Conservation (phyloP, 2,888 invertebrate species). For the Thumatha senex region DNA sequence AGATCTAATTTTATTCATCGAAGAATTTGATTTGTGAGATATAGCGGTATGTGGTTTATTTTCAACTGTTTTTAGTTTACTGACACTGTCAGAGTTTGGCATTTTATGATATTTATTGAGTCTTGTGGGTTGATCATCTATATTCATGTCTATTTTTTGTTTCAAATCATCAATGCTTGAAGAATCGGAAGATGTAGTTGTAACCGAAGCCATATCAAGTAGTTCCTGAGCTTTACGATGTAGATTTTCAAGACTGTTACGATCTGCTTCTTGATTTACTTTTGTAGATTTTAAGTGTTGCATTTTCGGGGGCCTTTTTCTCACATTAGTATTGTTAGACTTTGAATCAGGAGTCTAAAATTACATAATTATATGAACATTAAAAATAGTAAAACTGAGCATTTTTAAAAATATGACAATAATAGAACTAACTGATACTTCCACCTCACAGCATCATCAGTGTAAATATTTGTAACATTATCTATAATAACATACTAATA, state of each 20-base stretch:
- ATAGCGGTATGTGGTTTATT: background rate
- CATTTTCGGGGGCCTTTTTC: conserved; percentile 22
- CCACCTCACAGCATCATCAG: too few relatives aligned
- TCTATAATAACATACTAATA: background rate
- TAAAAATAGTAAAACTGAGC: too few relatives aligned
- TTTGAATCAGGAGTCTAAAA: conserved; percentile 27
- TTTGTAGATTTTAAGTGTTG: conserved; percentile 31
- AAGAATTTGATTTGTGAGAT: conserved; percentile 1
- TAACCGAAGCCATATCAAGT: conserved; percentile 58
- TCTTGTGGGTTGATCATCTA: conserved; percentile 2
- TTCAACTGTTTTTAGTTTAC: conserved; percentile 11
- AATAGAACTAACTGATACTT: too few relatives aligned
- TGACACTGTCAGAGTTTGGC: background rate
- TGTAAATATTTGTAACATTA: too few relatives aligned
- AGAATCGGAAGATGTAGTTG: conserved; percentile 62
- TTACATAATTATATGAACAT: background rate
- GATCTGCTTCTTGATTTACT: conserved; percentile 42
- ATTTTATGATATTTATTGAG: conserved; percentile 6
- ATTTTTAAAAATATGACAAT: too few relatives aligned
- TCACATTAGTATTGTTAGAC: conserved; percentile 5
- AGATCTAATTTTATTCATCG: conserved; percentile 9
- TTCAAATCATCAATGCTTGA: conserved; percentile 47
- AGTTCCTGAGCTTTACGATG: conserved; percentile 74
- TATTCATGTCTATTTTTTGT: conserved; percentile 12
- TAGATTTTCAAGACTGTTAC: conserved; percentile 61